phyloP scores from a whole-genome alignment of 1,140 invertebrate species.

The Drosophila ironensis region DNA sequence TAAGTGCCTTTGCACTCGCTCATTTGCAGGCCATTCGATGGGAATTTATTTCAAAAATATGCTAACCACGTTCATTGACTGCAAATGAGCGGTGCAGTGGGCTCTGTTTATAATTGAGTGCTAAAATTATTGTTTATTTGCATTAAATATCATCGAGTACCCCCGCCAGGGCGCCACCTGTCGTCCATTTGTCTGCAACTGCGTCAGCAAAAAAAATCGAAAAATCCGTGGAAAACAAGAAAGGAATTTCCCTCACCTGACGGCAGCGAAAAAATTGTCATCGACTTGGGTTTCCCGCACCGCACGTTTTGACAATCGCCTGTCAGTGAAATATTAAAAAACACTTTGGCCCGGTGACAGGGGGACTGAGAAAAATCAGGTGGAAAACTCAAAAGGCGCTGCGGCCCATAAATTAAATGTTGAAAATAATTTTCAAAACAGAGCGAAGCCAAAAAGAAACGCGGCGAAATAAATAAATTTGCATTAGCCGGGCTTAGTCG shows the following conservation, averaged over 20 bases:
- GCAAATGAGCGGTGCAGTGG: conserved; percentile 47
- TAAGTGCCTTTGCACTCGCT: conserved; percentile 30
- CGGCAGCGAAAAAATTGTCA: conserved; percentile 49
- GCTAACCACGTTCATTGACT: conserved; percentile 63
- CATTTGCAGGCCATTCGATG: conserved; percentile 56
- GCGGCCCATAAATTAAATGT: conserved; percentile 57
- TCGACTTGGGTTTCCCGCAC: conserved; percentile 48
- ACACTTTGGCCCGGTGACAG: conserved; percentile 64
- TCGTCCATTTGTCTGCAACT: conserved; percentile 68
- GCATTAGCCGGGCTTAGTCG: conserved; percentile 72
- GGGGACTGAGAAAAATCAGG: conserved; percentile 16
- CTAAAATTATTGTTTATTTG: conserved; percentile 71
- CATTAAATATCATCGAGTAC: conserved; percentile 34
- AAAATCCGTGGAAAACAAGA: not conserved
- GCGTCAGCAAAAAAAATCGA: conserved; percentile 49
- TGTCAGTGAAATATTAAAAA: conserved; percentile 80
- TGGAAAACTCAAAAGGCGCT: conserved; percentile 35
- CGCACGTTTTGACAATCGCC: conserved; percentile 55
- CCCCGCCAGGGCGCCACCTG: conserved; percentile 56
- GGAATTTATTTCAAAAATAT: conserved; percentile 73
- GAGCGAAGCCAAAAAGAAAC: conserved; percentile 3
- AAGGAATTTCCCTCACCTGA: conserved; percentile 24
- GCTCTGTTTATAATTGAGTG: conserved; percentile 79
- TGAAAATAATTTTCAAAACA: conserved; percentile 58
- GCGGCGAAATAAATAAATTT: conserved; percentile 72